Evolutionary conservation across 2,113 vertebrate genomes (phyloP).

Genomic region (Saguinus midas): DNA sequence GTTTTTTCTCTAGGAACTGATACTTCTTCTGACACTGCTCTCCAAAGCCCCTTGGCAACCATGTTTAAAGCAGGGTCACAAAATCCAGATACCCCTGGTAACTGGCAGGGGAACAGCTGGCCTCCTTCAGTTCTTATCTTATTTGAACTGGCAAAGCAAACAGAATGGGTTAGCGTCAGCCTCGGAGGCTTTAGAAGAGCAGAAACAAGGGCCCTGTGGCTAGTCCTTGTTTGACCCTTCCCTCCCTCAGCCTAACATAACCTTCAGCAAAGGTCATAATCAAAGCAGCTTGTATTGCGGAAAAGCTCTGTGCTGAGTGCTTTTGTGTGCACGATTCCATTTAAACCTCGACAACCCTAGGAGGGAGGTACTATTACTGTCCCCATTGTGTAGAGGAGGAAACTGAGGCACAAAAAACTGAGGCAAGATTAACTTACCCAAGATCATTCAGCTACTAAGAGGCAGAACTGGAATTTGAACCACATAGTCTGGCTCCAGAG

Average conservation of each 20-base stretch:
- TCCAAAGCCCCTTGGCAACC: slow-evolving; percentile 31
- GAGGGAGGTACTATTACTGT: not conserved
- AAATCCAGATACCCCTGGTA: slow-evolving; percentile 51
- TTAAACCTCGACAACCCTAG: not conserved
- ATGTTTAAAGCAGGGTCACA: not conserved
- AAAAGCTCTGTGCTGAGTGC: not conserved
- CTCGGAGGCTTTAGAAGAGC: not conserved
- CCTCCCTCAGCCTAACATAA: not conserved
- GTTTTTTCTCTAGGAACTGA: not conserved
- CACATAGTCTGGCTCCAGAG: not conserved
- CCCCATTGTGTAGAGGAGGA: not conserved
- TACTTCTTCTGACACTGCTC: not conserved
- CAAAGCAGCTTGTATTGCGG: not conserved
- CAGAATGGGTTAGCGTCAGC: not conserved
- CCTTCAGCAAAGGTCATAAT: not conserved
- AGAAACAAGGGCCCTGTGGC: not conserved
- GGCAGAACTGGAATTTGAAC: not conserved
- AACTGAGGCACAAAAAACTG: not conserved
- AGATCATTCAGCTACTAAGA: not conserved
- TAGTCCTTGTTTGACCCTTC: not conserved
- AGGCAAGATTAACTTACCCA: not conserved
- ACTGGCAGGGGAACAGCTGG: slow-evolving; percentile 55
- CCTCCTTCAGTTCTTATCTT: slow-evolving; percentile 43
- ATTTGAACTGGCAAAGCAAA: slow-evolving; percentile 55
- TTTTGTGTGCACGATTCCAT: not conserved